Evolutionary conservation across 2,113 vertebrate species (phyloP).

Genomic region (Glareola pratincola): DNA sequence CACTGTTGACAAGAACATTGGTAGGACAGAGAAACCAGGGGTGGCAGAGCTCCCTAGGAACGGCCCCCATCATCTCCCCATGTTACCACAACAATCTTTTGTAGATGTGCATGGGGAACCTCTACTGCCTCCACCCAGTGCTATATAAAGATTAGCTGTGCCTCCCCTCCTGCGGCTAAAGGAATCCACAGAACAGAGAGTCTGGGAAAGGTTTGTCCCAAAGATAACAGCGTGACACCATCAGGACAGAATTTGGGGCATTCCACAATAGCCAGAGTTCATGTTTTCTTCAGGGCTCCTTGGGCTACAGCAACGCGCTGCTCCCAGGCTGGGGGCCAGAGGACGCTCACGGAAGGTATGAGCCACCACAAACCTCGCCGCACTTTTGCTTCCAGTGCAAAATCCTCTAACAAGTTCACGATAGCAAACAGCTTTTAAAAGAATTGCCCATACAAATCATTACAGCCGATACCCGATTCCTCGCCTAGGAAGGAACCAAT

Average conservation of each 20-base stretch:
- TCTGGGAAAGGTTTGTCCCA: neutral
- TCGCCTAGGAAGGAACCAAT: neutral
- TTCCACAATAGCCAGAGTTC: neutral
- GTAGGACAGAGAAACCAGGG: neutral
- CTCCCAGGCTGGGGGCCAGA: neutral
- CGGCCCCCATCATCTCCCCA: neutral
- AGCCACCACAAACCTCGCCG: neutral
- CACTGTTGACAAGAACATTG: neutral
- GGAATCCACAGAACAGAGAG: neutral
- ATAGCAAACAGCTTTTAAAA: neutral
- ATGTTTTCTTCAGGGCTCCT: neutral
- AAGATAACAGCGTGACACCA: neutral
- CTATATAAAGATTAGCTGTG: neutral
- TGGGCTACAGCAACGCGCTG: neutral
- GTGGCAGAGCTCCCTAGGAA: neutral
- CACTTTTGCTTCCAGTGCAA: neutral
- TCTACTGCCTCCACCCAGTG: neutral
- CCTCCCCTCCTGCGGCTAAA: neutral
- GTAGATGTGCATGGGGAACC: neutral
- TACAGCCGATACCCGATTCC: neutral
- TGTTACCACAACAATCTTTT: neutral
- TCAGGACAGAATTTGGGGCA: neutral
- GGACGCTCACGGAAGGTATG: neutral
- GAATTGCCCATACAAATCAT: neutral
- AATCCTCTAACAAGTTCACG: neutral